phyloP scores from a whole-genome alignment of 2,113 vertebrate genomes.

The Dasyprocta punctata region DNA sequence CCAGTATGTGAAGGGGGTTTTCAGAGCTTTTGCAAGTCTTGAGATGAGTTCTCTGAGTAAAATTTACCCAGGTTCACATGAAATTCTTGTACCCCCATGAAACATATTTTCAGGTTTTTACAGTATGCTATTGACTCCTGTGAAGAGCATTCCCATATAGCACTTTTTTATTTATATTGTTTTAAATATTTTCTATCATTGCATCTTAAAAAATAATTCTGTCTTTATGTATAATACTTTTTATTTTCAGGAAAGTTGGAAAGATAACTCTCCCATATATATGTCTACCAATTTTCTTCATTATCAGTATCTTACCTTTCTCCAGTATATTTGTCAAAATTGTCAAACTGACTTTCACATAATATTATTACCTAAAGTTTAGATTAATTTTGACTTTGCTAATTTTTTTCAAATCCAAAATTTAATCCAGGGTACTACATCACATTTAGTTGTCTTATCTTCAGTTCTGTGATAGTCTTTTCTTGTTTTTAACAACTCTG shows the following conservation, averaged over 20 bases:
- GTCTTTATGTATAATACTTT: not conserved
- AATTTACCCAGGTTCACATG: not conserved
- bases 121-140: not conserved
- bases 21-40: constrained; percentile 9
- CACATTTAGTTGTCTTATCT: not conserved
- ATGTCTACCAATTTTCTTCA: not conserved
- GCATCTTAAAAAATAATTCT: not conserved
- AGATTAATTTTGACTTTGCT: not conserved
- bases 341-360: not conserved
- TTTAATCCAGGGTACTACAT: not conserved
- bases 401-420: not conserved
- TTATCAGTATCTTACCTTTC: not conserved
- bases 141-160: not conserved
- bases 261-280: not conserved
- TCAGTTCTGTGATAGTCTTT: not conserved
- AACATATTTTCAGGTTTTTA: not conserved
- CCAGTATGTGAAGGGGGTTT: constrained; percentile 42
- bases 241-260: not conserved
- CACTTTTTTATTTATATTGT: not conserved
- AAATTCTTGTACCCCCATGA: not conserved
- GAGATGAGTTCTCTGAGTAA: not conserved
- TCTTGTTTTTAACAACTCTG: not conserved
- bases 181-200: not conserved
- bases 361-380: not conserved
- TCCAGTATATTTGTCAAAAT: not conserved